These are phyloP conservation scores for Leiothrix lutea DNA, from an alignment of 2,113 vertebrate genomes.

Conservation along the genomic window DNA sequence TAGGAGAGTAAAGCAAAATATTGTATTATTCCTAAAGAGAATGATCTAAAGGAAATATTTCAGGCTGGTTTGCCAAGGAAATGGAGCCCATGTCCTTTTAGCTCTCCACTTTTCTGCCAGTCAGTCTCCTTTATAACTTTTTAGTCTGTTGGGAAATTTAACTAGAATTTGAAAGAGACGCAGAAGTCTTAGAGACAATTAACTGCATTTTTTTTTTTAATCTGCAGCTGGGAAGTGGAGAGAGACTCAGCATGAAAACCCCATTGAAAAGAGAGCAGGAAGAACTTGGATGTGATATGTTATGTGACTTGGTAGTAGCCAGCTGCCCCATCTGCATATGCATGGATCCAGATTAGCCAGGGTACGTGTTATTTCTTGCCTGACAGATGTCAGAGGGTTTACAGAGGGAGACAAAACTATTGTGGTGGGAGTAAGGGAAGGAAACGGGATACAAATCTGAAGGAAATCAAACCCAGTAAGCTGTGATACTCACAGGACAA, in stretches of 20 bases:
- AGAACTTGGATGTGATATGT: constrained; percentile 24
- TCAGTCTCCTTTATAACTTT: background rate
- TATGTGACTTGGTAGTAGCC: constrained; percentile 53
- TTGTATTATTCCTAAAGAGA: background rate
- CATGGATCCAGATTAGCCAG: constrained; percentile 58
- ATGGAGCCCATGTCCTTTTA: background rate
- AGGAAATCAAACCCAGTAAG: background rate
- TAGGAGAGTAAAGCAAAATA: background rate
- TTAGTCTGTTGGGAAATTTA: background rate
- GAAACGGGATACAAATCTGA: constrained; percentile 1
- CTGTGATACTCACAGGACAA: background rate
- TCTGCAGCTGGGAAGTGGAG: constrained; percentile 63
- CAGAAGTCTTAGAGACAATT: constrained; percentile 24
- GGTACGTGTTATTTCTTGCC: constrained; percentile 48
- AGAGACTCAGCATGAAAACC: constrained; percentile 47
- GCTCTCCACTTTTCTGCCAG: background rate
- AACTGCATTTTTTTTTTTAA: background rate
- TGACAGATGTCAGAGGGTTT: constrained; percentile 65
- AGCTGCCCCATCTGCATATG: constrained; percentile 70
- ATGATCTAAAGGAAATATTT: background rate
- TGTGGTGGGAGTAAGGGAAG: background rate
- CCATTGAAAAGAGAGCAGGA: constrained; percentile 37
- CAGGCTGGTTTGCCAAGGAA: background rate
- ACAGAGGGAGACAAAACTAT: constrained; percentile 33
- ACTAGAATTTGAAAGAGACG: constrained; percentile 3